A percentile compares a stretch with the other conserved stretches of the same genome.
Evolutionary conservation across 2,797 vertebrate species (phyloP).

Genomic region (Hydrophis major): DNA sequence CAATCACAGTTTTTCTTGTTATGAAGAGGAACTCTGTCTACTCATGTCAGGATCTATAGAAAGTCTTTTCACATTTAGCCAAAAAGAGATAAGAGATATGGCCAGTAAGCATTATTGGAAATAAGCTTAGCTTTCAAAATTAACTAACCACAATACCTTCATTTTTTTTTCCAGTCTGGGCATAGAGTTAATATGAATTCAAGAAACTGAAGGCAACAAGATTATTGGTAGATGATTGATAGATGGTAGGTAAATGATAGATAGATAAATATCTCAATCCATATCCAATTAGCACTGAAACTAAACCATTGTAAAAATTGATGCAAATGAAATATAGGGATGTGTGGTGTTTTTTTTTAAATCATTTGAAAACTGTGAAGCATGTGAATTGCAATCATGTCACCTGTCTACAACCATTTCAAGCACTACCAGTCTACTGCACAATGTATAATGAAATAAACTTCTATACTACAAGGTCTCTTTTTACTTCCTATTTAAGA

Average conservation of each 20-base stretch:
- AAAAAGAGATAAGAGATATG: background rate
- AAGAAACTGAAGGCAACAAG: background rate
- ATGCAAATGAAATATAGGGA: background rate
- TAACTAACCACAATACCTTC: background rate
- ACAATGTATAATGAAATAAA: background rate
- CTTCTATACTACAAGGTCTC: background rate
- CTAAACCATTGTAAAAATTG: background rate
- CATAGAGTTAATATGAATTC: background rate
- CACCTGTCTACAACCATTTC: background rate
- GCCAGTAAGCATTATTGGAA: too few relatives aligned
- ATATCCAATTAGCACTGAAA: background rate
- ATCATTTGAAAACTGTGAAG: background rate
- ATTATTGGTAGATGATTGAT: background rate
- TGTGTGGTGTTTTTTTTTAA: background rate
- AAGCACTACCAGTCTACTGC: background rate
- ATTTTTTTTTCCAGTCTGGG: background rate
- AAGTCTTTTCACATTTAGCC: background rate
- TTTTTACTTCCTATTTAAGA: background rate
- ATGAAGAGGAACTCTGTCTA: too few relatives aligned
- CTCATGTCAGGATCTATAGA: too few relatives aligned
- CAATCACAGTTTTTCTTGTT: background rate
- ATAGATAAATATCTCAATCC: background rate
- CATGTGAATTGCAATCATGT: background rate
- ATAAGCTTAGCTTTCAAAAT: background rate
- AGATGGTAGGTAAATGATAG: too few relatives aligned